Evolutionary conservation across 2,888 invertebrate genomes (phyloP).

Genomic region (Scaptomyza cyrtandrae): DNA sequence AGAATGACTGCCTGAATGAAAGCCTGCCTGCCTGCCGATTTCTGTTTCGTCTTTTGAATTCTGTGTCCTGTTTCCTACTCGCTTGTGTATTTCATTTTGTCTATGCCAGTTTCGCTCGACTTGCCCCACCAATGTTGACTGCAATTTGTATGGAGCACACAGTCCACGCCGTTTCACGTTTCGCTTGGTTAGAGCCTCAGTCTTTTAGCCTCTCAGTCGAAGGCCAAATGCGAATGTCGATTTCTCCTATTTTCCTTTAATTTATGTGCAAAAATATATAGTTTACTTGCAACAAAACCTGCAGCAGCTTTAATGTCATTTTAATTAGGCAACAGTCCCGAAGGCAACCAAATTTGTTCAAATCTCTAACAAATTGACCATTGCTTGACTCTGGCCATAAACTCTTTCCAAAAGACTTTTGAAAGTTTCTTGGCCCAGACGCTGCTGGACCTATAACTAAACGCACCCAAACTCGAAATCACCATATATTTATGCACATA

Average conservation of each 20-base stretch:
- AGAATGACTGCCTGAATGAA: constrained; percentile 28
- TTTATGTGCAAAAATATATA: neutral
- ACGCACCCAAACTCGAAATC: constrained; percentile 42
- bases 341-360: constrained; percentile 54
- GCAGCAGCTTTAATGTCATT: constrained; percentile 68
- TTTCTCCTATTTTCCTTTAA: neutral
- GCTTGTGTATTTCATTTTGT: constrained; percentile 75
- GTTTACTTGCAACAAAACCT: constrained; percentile 40
- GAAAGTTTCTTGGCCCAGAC: constrained; percentile 44
- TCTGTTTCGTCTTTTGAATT: constrained; percentile 41
- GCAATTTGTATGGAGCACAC: constrained; percentile 73
- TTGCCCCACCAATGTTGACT: constrained; percentile 75
- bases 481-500: constrained; percentile 51
- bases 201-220: constrained; percentile 39
- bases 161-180: constrained; percentile 56
- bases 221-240: constrained; percentile 57
- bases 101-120: constrained; percentile 74
- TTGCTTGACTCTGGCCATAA: constrained; percentile 58
- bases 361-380: constrained; percentile 77
- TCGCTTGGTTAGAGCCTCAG: constrained; percentile 66
- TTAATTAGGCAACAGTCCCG: constrained; percentile 68
- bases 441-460: constrained; percentile 41
- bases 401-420: constrained; percentile 35
- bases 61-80: constrained; percentile 51
- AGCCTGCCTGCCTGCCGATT: constrained; percentile 45